Conservation (phyloP, 1,140 invertebrate genomes). For the Galleria mellonella region DNA sequence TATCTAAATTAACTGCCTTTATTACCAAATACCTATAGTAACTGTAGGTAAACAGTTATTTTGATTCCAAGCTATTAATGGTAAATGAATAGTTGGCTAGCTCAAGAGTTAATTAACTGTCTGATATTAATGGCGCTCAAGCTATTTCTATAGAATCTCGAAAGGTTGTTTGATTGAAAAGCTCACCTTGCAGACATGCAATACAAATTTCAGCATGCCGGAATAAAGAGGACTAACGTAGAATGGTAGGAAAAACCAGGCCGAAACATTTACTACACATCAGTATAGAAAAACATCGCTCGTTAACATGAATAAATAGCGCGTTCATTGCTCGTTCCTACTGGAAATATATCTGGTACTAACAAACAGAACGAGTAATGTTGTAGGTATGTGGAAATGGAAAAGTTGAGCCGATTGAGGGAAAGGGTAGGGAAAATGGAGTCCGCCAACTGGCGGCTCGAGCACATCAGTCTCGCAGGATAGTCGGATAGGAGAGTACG, state of each 20-base stretch:
- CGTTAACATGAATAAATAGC: neutral
- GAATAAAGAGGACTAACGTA: slow-evolving; percentile 22
- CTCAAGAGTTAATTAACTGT: slow-evolving; percentile 19
- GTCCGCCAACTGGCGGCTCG: slow-evolving; percentile 4
- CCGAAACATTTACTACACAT: slow-evolving; percentile 16
- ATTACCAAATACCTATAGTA: no score
- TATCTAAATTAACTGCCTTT: no score
- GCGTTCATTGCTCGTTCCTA: neutral
- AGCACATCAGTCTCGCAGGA: slow-evolving; percentile 30
- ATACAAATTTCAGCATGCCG: slow-evolving; percentile 46
- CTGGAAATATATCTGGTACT: no score
- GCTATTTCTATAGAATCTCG: slow-evolving; percentile 13
- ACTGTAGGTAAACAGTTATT: no score
- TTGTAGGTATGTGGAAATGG: slow-evolving; percentile 8
- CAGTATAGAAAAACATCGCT: slow-evolving; percentile 16
- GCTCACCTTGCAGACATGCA: slow-evolving; percentile 49
- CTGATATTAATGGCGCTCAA: slow-evolving; percentile 6
- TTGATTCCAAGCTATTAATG: no score
- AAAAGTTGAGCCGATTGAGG: neutral
- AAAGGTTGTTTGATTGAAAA: slow-evolving; percentile 48
- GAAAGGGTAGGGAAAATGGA: slow-evolving; percentile 10
- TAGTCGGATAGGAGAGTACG: slow-evolving; percentile 17
- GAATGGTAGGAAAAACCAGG: slow-evolving; percentile 18
- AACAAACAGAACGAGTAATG: neutral
- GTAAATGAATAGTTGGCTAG: neutral